Evolutionary conservation across 1,140 invertebrate genomes (phyloP).

Genomic region (Drosophila grimshawi): DNA sequence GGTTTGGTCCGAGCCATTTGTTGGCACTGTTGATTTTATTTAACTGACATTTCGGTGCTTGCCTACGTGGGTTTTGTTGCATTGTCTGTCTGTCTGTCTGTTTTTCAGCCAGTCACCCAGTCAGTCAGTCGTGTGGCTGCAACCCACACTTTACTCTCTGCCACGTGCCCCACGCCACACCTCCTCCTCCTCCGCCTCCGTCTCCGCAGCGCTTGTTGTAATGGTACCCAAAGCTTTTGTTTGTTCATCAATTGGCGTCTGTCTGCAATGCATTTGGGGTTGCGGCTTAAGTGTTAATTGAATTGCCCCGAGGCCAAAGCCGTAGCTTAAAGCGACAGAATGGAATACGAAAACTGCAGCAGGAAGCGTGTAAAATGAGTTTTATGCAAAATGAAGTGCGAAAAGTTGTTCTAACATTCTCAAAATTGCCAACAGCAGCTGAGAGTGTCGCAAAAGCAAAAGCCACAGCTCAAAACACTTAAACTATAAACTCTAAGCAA

Average conservation of each 20-base stretch:
- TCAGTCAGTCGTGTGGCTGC: conserved; percentile 21
- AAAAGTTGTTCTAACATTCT: not conserved
- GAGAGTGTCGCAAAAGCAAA: conserved; percentile 12
- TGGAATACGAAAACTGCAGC: conserved; percentile 13
- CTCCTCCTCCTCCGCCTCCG: not conserved
- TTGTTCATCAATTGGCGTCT: conserved; percentile 71
- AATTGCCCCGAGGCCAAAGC: conserved; percentile 54
- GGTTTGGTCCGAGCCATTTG: conserved; percentile 21
- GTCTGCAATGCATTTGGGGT: conserved; percentile 59
- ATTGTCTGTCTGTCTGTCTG: conserved; percentile 3
- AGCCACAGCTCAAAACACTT: conserved; percentile 25
- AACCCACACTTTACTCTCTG: conserved; percentile 11
- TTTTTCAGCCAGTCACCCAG: no score
- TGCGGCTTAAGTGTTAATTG: conserved; percentile 71
- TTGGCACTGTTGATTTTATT: conserved; percentile 70
- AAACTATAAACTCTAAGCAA: conserved; percentile 10
- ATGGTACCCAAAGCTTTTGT: conserved; percentile 56
- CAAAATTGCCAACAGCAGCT: conserved; percentile 40
- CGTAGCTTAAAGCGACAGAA: conserved; percentile 35
- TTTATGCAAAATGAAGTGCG: not conserved
- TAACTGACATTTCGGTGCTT: conserved; percentile 63
- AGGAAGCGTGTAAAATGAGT: not conserved
- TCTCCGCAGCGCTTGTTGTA: conserved; percentile 9
- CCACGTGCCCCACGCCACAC: not conserved
- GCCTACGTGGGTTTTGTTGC: conserved; percentile 51